Conservation (phyloP, 1,140 invertebrate genomes). For the Drosophila novamexicana region DNA sequence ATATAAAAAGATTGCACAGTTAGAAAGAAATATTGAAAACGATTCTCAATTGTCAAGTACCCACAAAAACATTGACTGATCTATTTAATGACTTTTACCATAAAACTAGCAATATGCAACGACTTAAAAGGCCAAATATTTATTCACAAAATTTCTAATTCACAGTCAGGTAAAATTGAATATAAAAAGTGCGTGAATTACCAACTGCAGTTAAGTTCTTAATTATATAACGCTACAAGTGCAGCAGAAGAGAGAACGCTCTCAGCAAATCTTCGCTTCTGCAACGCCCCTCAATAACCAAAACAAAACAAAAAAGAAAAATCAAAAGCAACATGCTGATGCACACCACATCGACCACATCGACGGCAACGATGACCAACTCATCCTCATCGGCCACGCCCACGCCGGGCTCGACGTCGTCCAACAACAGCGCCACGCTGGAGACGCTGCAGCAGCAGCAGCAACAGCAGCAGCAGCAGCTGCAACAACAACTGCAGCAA, state of each 20-base stretch:
- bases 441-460: conserved; percentile 71
- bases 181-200: conserved; percentile 26
- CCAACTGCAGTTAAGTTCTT: conserved; percentile 8
- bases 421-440: conserved; percentile 75
- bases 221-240: conserved; percentile 24
- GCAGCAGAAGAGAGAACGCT: conserved; percentile 15
- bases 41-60: no score
- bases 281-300: conserved; percentile 14
- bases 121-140: neutral
- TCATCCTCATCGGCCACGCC: conserved; percentile 78
- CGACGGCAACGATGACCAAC: conserved; percentile 73
- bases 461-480: conserved; percentile 66
- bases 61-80: no score
- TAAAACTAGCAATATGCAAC: no score
- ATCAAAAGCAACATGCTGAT: conserved; percentile 53
- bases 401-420: conserved; percentile 77
- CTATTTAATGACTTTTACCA: no score
- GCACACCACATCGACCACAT: conserved; percentile 68
- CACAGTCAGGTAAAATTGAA: conserved; percentile 24
- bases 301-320: conserved; percentile 9
- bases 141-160: conserved; percentile 8
- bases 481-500: conserved; percentile 60
- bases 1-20: no score
- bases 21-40: no score
- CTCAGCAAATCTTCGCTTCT: conserved; percentile 5